These are phyloP conservation scores for Aeoliscus strigatus DNA, from an alignment of 2,797 vertebrate genomes.

Conservation along the genomic window DNA sequence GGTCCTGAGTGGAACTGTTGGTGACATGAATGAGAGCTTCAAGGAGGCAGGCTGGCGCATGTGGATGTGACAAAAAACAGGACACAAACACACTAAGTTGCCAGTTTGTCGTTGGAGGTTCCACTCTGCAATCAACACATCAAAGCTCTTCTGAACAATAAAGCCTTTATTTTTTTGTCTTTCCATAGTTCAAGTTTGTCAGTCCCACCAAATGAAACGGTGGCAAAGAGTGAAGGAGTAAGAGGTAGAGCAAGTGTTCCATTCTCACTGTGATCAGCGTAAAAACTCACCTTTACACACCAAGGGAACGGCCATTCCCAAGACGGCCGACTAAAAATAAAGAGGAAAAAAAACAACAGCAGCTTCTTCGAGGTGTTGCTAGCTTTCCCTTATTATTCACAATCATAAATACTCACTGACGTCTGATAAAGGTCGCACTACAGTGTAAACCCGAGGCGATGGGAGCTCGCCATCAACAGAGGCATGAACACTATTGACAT, in stretches of 20 bases:
- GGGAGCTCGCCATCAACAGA: constrained; percentile 24
- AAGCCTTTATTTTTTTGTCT: constrained; percentile 75
- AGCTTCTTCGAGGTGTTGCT: constrained; percentile 70
- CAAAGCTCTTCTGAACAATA: constrained; percentile 62
- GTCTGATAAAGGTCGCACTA: constrained; percentile 61
- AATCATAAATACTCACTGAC: constrained; percentile 65
- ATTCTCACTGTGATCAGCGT: constrained; percentile 66
- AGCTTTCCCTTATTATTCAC: constrained; percentile 72
- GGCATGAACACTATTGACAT: constrained; percentile 14
- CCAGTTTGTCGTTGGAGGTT: no score
- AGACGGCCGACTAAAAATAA: constrained; percentile 43
- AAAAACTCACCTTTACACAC: constrained; percentile 59
- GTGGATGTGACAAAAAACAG: not conserved
- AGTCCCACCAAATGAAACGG: constrained; percentile 64
- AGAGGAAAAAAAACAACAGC: constrained; percentile 40
- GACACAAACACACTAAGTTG: no score
- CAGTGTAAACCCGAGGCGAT: constrained; percentile 59
- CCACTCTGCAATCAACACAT: constrained; percentile 5
- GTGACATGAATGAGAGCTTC: constrained; percentile 11
- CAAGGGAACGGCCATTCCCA: constrained; percentile 59
- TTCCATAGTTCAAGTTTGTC: constrained; percentile 76
- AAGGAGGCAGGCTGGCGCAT: constrained; percentile 9
- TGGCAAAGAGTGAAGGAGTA: constrained; percentile 70
- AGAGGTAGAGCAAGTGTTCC: constrained; percentile 77
- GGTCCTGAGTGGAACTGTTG: constrained; percentile 25